Evolutionary conservation across 2,888 invertebrate species (phyloP), one percentile per base, ranked within the genome.

Genomic region (Yponomeuta evonymella): DNA sequence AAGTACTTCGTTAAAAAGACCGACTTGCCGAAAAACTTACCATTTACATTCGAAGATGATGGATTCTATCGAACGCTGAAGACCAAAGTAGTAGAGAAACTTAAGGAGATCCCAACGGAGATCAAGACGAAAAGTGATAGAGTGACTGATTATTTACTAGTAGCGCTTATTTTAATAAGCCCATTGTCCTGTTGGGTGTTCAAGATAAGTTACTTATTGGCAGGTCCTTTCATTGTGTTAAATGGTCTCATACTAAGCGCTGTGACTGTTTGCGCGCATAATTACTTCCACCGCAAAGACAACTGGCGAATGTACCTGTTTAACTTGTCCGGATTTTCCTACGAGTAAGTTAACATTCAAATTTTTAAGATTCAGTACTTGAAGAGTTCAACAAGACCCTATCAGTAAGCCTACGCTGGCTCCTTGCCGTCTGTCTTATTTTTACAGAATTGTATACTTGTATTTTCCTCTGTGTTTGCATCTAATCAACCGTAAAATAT

Each of bases 301-400:
- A 96, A 93, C 80, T 96, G 96, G 94, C 93, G 96, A 71, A 97
- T 97, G 96, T 96, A 95, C 78, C 93, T 96, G 70, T 96, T 96
- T 75, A 96, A 97, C 77, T 83, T 97, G 48, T 89, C 94, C 23
- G 86, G 95, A 72, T 84, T 96, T 85, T 94, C 94, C 2, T 94
- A 94, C 23, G 92, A 93, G 95, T 94, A 82, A 87, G 88, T 83
- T 43, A 43, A 58, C 15, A 58, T 58, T 58, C 51, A 58, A 0
- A 58, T 58, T 58, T 15, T 58, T 58, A 15, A 2, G 43, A 43
- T 43, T 43, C 43, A 3, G 43, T 8, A 43, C 43, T 43, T 43
- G 43, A 43, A 43, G 43, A 43, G 43, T 43, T 1, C 43, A 43
- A 43, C 8, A 1, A 5, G 3, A 33, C 33, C 33, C 1, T 33